Evolutionary conservation across 2,888 invertebrate species (phyloP), one percentile per base, ranked within the genome.

Genomic region (Junonia oenone): DNA sequence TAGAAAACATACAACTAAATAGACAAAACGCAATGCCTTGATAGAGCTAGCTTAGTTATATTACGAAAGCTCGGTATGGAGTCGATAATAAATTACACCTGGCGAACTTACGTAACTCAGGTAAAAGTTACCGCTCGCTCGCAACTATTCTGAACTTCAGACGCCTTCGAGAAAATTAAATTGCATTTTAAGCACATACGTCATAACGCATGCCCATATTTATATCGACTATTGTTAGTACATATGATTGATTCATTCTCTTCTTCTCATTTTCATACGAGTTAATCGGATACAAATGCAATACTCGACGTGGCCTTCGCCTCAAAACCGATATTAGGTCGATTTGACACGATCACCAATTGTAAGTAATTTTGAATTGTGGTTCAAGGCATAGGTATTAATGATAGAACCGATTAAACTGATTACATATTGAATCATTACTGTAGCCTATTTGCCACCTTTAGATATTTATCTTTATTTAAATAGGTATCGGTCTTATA

Each of bases 11-110:
- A 17, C 38, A 40, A 40, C 17, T 35, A 17, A 2, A 14, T 29
- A 51, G 40, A 51, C 45, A 45, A 51, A 58, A 52, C 52, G 48
- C 52, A 35, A 38, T 27, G 22, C 26, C 56, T 56, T 55, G 47
- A 58, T 55, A 72, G 69, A 71, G 65, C 72, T 80, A 76, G 76
- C 79, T 78, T 70, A 55, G 66, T 58, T 58, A 80, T 68, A 81
- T 89, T 88, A 83, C 88, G 89, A 89, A 88, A 89, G 84, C 82
- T 85, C 69, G 78, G 75, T 76, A 75, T 81, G 78, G 68, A 78
- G 79, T 73, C 81, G 75, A 84, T 85, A 85, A 81, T 86, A 88
- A 89, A 87, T 84, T 82, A 83, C 84, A 74, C 77, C 78, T 81
- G 84, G 78, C 77, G 68, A 65, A 38, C 67, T 89, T 89, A 83